Base-by-base conservation (phyloP, 2,888 invertebrate species). In the Fabriciana adippe region DNA sequence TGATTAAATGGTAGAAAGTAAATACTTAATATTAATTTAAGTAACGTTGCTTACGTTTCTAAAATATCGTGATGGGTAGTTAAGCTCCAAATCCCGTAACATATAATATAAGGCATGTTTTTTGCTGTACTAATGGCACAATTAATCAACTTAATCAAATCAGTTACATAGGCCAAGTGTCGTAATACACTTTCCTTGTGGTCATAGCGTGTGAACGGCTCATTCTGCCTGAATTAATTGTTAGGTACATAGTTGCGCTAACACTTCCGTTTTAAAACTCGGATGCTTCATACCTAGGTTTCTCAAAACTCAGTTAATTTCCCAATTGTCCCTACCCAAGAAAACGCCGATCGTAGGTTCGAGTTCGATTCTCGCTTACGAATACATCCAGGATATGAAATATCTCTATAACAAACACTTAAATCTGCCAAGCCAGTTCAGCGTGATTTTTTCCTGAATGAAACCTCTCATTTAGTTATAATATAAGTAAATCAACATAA, bases 131-230 rank as follows among this genome's bases (percentile, higher is more conserved):
- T n/a, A 51, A 35, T 21, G 50, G 13, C 50, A 51, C 18, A 57
- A 64, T 61, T 41, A 61, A 61, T 61, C 51, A 61, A 53, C 35
- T 16, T 41, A 31, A 41, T 48, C 48, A 59, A 66, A 31, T 61
- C 54, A 53, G 61, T 66, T 66, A 66, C 61, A 66, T 55, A 60
- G 57, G 67, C 35, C 64, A 62, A 67, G 70, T 85, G 83, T 82
- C 79, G 84, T 85, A 86, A 86, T 74, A 76, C 79, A 86, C 88
- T 88, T 89, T 89, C 88, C 81, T 87, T 77, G 77, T 76, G 78
- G 67, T 73, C 81, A 81, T 76, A 74, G 78, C 81, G 86, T 86
- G 88, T 89, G 87, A 86, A 86, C 82, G 73, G 68, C 73, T 66
- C 74, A 76, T 80, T 81, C 76, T 72, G 57, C 80, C 78, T 79